Evolutionary conservation across 2,888 invertebrate species (phyloP).

Genomic region (Limnephilus auricula): DNA sequence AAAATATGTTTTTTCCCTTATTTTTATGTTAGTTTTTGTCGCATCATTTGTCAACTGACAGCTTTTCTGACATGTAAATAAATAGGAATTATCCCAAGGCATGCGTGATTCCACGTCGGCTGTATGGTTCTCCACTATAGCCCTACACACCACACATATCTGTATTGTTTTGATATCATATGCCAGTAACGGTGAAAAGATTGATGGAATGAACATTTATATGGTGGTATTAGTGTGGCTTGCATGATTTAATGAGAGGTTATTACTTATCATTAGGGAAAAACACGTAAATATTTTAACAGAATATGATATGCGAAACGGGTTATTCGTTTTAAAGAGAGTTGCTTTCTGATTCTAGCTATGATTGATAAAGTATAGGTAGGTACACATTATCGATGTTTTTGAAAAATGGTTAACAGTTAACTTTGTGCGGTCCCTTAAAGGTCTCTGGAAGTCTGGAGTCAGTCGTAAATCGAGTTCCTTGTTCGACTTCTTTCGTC

Average conservation of each 20-base stretch:
- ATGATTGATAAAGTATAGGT: background rate
- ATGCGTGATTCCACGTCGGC: background rate
- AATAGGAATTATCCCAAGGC: conserved; percentile 20
- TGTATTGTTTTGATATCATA: background rate
- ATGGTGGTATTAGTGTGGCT: too few species aligned
- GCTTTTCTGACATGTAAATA: conserved; percentile 13
- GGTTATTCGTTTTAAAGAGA: background rate
- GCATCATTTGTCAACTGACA: conserved; percentile 18
- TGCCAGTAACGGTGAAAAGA: background rate
- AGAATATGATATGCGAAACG: background rate
- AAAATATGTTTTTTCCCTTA: background rate
- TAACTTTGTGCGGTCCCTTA: too few species aligned
- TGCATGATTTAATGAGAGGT: too few species aligned
- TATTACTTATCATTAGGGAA: background rate
- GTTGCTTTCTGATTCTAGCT: background rate
- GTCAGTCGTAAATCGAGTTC: too few species aligned
- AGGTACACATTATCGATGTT: too few species aligned
- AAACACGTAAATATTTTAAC: background rate
- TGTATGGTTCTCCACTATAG: background rate
- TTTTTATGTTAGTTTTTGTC: background rate
- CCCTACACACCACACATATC: background rate
- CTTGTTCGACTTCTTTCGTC: too few species aligned
- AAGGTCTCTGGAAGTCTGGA: too few species aligned
- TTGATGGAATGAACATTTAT: background rate
- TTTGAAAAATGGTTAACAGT: too few species aligned